Evolutionary conservation across 1,140 invertebrate genomes (phyloP).

Genomic region (Dendroctonus valens): DNA sequence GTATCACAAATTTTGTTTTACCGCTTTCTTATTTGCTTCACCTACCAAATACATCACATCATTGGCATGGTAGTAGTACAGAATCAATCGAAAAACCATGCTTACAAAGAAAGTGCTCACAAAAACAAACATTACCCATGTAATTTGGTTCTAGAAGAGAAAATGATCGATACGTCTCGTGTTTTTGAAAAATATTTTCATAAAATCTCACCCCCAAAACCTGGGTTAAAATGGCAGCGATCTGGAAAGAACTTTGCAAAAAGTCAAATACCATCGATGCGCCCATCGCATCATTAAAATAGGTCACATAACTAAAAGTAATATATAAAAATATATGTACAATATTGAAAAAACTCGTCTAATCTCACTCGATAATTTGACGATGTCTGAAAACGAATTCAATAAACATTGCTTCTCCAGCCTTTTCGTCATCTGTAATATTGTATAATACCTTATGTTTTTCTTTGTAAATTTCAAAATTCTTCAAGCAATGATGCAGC

Average conservation of each 20-base stretch:
- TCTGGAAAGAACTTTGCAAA: conserved; percentile 24
- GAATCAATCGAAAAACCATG: conserved; percentile 14
- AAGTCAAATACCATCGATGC: conserved; percentile 21
- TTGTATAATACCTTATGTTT: not conserved
- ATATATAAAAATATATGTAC: not conserved
- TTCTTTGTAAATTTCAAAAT: conserved; percentile 1
- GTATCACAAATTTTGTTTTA: not conserved
- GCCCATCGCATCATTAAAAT: conserved; percentile 13
- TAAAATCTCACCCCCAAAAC: not conserved
- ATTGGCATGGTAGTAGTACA: conserved; percentile 23
- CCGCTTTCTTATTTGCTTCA: not conserved
- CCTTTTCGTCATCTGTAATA: not conserved
- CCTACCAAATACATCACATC: conserved; percentile 20
- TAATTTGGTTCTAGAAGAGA: not conserved
- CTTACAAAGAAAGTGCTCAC: not conserved
- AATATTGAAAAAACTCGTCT: not conserved
- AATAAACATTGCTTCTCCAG: not conserved
- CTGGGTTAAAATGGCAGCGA: conserved; percentile 6
- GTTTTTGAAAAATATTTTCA: not conserved
- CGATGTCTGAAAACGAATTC: not conserved
- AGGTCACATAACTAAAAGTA: conserved; percentile 18
- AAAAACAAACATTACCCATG: too few relatives aligned
- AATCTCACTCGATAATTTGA: not conserved
- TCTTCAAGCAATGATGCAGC: not conserved
- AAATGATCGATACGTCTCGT: not conserved